These are phyloP conservation scores for Trematocara nigrifrons DNA, from an alignment of 2,113 vertebrate species.

Conservation along the genomic window DNA sequence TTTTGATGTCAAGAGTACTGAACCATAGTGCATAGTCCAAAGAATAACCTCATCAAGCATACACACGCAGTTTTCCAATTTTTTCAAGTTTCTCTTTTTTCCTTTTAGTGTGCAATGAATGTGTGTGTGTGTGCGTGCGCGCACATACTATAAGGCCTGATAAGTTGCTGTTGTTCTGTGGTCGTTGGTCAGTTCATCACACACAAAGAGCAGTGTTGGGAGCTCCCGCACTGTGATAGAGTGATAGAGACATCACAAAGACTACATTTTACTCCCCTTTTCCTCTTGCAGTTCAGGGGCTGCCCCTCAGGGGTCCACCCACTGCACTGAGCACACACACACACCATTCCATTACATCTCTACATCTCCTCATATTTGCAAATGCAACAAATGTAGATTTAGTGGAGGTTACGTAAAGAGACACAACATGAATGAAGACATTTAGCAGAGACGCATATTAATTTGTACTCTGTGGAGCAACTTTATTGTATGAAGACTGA, in stretches of 20 bases:
- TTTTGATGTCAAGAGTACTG: slow-evolving; percentile 70
- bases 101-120: neutral
- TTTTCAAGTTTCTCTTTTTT: neutral
- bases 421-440: neutral
- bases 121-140: neutral
- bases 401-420: neutral
- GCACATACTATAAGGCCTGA: neutral
- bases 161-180: slow-evolving; percentile 47
- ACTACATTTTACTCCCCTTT: slow-evolving; percentile 45
- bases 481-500: neutral
- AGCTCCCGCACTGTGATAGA: slow-evolving; percentile 21
- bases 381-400: neutral
- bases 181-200: slow-evolving; percentile 25
- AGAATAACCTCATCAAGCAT: slow-evolving; percentile 55
- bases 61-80: slow-evolving; percentile 18
- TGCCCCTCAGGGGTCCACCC: neutral
- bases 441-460: neutral
- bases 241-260: slow-evolving; percentile 59
- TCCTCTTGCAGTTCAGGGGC: slow-evolving; percentile 34
- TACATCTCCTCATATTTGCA: neutral
- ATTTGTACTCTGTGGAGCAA: neutral
- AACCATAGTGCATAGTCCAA: slow-evolving; percentile 35
- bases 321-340: neutral
- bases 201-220: slow-evolving; percentile 58
- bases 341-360: neutral